Conservation (phyloP, 1,140 invertebrate species). For the Drosophila watanabei region DNA sequence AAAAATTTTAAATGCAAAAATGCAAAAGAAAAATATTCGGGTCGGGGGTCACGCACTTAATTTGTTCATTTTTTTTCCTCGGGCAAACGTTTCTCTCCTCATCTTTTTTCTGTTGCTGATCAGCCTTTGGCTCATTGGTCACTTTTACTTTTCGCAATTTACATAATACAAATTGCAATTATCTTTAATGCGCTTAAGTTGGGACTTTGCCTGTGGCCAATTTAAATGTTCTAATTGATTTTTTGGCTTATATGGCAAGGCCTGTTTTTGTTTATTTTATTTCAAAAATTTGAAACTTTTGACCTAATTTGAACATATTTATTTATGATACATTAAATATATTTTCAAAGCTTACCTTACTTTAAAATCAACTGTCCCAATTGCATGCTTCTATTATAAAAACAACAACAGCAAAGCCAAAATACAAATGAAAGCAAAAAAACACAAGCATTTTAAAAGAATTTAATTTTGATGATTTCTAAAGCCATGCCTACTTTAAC, state of each 20-base stretch:
- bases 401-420: constrained; percentile 10
- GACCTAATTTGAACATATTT: not conserved
- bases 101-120: constrained; percentile 6
- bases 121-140: constrained; percentile 1
- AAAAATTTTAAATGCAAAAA: constrained; percentile 9
- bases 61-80: constrained; percentile 42
- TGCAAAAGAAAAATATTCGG: constrained; percentile 18
- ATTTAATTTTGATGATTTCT: constrained; percentile 24
- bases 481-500: not conserved
- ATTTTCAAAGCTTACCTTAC: not conserved
- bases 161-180: constrained; percentile 65
- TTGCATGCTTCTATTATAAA: constrained; percentile 15
- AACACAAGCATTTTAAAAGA: constrained; percentile 9
- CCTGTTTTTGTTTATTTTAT: not conserved
- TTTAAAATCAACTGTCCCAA: constrained; percentile 5
- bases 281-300: not conserved
- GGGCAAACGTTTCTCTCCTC: constrained; percentile 1
- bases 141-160: constrained; percentile 46
- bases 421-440: constrained; percentile 24
- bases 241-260: not conserved
- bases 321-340: not conserved
- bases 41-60: constrained; percentile 17
- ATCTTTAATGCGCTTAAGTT: constrained; percentile 61
- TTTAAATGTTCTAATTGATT: constrained; percentile 41
- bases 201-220: not conserved